Evolutionary conservation across 2,888 invertebrate genomes (phyloP).

Genomic region (Drosophila prolongata): DNA sequence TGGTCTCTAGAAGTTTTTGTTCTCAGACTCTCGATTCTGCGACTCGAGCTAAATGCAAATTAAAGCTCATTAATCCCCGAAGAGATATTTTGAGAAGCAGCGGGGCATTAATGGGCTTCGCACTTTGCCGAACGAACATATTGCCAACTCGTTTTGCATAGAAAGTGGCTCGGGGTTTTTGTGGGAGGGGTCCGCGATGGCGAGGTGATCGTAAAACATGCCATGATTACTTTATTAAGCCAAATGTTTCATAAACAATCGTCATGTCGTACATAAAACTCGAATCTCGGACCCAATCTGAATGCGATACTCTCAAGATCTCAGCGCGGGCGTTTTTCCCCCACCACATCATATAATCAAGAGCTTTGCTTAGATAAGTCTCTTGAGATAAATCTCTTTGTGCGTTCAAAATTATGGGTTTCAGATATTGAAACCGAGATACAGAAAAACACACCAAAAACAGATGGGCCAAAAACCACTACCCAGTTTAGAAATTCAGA

Average conservation of each 20-base stretch:
- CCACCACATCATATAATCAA: constrained; percentile 53
- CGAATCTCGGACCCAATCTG: constrained; percentile 41
- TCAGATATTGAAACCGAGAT: constrained; percentile 68
- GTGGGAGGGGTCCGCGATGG: constrained; percentile 7
- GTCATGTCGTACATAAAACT: constrained; percentile 71
- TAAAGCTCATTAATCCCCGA: constrained; percentile 74
- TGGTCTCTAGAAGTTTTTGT: constrained; percentile 27
- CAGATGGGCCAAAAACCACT: not conserved
- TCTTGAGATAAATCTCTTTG: constrained; percentile 65
- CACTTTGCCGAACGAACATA: constrained; percentile 57
- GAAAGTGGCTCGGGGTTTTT: constrained; percentile 54
- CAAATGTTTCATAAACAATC: constrained; percentile 79
- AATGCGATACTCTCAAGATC: constrained; percentile 57
- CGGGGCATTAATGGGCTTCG: constrained; percentile 74
- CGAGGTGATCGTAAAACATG: constrained; percentile 72
- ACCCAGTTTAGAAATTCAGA: constrained; percentile 56
- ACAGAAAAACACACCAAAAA: constrained; percentile 37
- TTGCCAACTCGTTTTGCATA: constrained; percentile 69
- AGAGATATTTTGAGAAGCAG: constrained; percentile 64
- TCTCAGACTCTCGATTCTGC: constrained; percentile 44
- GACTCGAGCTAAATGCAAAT: constrained; percentile 69
- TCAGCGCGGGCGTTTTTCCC: constrained; percentile 54
- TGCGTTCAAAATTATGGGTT: constrained; percentile 63
- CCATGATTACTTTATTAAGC: constrained; percentile 78
- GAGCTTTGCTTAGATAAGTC: constrained; percentile 77